These are phyloP conservation scores for Ophioderma brevispina DNA, from an alignment of 35 echinoderm and acorn worm species.

Conservation along the genomic window DNA sequence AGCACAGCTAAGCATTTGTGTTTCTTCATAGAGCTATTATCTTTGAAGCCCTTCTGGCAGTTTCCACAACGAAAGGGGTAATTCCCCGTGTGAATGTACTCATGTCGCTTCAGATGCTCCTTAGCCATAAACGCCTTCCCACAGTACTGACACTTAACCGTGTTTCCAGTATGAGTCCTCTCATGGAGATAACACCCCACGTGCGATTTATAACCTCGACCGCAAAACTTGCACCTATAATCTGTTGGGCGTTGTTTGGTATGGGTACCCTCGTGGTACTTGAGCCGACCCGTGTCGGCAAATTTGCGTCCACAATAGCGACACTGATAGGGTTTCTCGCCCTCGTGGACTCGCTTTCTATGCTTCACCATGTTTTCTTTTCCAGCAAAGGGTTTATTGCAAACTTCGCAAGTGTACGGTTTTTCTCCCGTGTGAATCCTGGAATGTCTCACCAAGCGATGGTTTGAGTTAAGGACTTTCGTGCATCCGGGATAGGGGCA, in stretches of 20 bases:
- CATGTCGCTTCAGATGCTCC: constrained; percentile 4
- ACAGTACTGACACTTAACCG: neutral
- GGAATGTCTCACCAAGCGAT: neutral
- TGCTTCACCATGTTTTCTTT: constrained; percentile 1
- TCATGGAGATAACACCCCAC: neutral
- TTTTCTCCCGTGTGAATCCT: neutral
- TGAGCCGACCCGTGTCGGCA: neutral
- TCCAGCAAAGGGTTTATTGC: neutral
- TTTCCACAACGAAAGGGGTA: neutral
- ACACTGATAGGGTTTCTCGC: neutral
- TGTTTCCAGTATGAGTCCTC: neutral
- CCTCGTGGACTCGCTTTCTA: neutral
- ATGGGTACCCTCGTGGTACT: neutral
- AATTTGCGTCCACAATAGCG: neutral
- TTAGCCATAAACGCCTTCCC: constrained; percentile 1
- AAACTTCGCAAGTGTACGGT: neutral
- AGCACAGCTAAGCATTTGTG: neutral
- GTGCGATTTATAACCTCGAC: neutral
- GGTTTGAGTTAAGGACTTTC: neutral
- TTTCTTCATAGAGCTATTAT: neutral
- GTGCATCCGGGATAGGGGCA: neutral
- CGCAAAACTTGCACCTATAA: neutral
- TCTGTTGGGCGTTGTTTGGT: neutral
- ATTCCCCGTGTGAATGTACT: neutral
- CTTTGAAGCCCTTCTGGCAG: constrained; percentile 2